These are phyloP conservation scores for Zapornia atra DNA, from an alignment of 2,113 vertebrate species.

Conservation along the genomic window DNA sequence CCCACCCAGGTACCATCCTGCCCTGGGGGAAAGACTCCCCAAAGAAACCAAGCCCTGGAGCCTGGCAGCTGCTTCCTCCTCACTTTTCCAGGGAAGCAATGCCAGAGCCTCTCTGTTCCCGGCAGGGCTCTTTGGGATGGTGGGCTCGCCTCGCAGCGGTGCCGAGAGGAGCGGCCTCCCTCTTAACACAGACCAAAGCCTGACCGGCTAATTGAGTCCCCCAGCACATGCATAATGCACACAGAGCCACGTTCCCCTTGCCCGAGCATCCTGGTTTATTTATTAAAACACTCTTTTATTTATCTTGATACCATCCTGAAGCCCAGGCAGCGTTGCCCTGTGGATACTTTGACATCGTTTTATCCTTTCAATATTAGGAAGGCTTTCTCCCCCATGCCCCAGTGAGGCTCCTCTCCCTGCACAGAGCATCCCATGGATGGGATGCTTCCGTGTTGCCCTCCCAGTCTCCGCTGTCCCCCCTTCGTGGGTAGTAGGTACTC, in stretches of 20 bases:
- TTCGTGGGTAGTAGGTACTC: neutral
- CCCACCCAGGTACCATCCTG: neutral
- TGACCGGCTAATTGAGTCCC: constrained; percentile 56
- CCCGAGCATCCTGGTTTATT: constrained; percentile 24
- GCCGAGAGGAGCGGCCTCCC: neutral
- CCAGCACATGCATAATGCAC: constrained; percentile 54
- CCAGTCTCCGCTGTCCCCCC: neutral
- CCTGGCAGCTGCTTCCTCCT: accelerated
- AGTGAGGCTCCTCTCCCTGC: accelerated
- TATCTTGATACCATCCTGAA: neutral
- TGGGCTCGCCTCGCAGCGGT: neutral
- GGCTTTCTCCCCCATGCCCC: accelerated
- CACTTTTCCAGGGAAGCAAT: accelerated
- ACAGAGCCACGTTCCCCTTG: neutral
- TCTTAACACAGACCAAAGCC: neutral
- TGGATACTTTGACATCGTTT: neutral
- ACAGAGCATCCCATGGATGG: accelerated
- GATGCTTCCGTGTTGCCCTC: neutral
- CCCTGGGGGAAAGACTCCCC: accelerated
- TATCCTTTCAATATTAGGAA: neutral
- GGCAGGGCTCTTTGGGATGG: neutral
- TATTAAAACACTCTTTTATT: constrained; percentile 13
- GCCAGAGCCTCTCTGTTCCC: neutral
- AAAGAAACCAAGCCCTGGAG: neutral
- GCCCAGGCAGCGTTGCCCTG: neutral